A percentile compares a stretch with the other conserved stretches of the same genome.
Evolutionary conservation across 2,113 vertebrate genomes (phyloP).

Genomic region (Dipodomys merriami): DNA sequence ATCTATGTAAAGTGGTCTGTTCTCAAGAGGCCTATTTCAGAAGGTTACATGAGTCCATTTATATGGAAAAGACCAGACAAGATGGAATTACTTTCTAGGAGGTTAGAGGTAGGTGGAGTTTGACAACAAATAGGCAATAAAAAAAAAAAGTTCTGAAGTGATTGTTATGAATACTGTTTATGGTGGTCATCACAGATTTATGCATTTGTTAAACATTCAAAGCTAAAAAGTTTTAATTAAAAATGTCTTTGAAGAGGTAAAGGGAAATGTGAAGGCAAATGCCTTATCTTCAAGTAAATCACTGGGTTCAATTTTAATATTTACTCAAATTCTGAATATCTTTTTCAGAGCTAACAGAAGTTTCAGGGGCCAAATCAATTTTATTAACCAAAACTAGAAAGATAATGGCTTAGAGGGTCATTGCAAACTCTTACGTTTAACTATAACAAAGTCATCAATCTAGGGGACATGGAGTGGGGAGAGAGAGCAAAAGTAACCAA

Average conservation of each 20-base stretch:
- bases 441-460: constrained; percentile 36
- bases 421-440: constrained; percentile 15
- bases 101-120: not conserved
- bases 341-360: not conserved
- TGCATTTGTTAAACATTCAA: not conserved
- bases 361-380: constrained; percentile 47
- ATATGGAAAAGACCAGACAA: constrained; percentile 8
- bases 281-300: constrained; percentile 31
- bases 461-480: not conserved
- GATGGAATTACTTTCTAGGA: not conserved
- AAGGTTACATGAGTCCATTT: not conserved
- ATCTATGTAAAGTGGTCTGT: too few species aligned
- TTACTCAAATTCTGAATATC: constrained; percentile 47
- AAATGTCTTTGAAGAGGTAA: constrained; percentile 22
- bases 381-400: constrained; percentile 28
- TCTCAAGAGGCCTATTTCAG: not conserved
- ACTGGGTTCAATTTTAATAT: constrained; percentile 52
- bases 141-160: not conserved
- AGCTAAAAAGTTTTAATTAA: not conserved
- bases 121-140: not conserved
- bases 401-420: not conserved
- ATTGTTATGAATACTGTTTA: constrained; percentile 16
- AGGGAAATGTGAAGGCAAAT: not conserved
- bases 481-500: not conserved
- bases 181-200: not conserved